Base-by-base conservation (phyloP, 2,797 vertebrate species). In the Netta rufina region DNA sequence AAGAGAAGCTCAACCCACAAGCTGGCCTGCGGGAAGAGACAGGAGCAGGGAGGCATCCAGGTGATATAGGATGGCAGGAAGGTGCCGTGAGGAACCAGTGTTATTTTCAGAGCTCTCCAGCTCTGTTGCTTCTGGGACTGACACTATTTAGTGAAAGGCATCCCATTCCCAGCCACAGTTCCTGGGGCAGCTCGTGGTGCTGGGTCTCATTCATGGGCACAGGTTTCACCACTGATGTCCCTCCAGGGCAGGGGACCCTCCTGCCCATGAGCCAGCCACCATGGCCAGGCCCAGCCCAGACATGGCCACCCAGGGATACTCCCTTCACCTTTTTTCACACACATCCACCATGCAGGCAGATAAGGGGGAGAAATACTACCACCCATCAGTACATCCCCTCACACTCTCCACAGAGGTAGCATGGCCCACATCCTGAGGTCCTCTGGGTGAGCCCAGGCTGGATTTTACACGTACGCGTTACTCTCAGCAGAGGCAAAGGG, bases 401-500 rank as follows among this genome's bases (percentile, higher is more conserved):
- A 2, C 17, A 25, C 22, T 66, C 18, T 79, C 53, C 21, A 3
- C 10, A 32, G 25, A 41, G 32, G 12, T 65, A 32, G 39, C 39
- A 22, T 65, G 62, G 30, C 39, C 41, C 22, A 2, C 1, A 7
- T 16, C 4, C 36, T 56, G 27, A 6, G 76, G 39, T 67, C 56
- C 30, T 49, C 77, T 32, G 33, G 25, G 3, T 2, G 18, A 10
- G 9, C 38, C 9, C 14, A 28, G n/a, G 3, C 76, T 17, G 91
- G 64, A 25, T 13, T 62, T 88, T 28, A 32, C 30, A 38, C 1
- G 6, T 4, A 3, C 0, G 2, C 1, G 0, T 36, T 18, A 62
- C n/a, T 58, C 33, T 77, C 7, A 5, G 66, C 0, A 0, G 85
- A 54, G 43, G 28, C 61, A 51, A 49, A 73, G 73, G 32, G 17